Evolutionary conservation across 2,113 vertebrate species (phyloP).

Genomic region (Pedionomus torquatus): DNA sequence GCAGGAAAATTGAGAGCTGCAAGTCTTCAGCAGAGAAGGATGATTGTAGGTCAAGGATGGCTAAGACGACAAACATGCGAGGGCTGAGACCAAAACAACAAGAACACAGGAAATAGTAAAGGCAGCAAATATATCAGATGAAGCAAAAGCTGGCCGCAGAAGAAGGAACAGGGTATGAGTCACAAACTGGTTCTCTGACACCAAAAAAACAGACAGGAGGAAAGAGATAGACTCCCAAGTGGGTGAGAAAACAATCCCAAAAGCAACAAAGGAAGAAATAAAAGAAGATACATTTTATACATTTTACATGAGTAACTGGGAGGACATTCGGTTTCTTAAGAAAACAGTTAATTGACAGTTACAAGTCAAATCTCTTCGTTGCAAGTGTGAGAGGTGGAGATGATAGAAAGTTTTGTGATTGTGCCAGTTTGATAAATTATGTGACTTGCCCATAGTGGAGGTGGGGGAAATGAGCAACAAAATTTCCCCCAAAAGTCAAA

Average conservation of each 20-base stretch:
- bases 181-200: conserved; percentile 15
- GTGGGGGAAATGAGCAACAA: not conserved
- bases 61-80: not conserved
- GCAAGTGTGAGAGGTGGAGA: not conserved
- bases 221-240: not conserved
- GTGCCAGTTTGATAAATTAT: not conserved
- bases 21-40: not conserved
- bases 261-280: not conserved
- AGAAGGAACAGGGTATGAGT: conserved; percentile 48
- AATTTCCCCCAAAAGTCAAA: not conserved
- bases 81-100: conserved; percentile 17
- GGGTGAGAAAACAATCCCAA: not conserved
- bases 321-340: not conserved
- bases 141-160: conserved; percentile 10
- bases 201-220: not conserved
- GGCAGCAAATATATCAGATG: conserved; percentile 26
- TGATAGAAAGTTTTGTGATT: not conserved
- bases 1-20: not conserved
- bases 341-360: not conserved
- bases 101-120: conserved; percentile 40
- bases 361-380: not conserved
- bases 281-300: not conserved
- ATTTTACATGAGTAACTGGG: not conserved
- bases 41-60: not conserved
- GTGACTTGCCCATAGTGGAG: not conserved